Conservation (phyloP, 2,797 vertebrate genomes). For the Pyrocephalus nanus region DNA sequence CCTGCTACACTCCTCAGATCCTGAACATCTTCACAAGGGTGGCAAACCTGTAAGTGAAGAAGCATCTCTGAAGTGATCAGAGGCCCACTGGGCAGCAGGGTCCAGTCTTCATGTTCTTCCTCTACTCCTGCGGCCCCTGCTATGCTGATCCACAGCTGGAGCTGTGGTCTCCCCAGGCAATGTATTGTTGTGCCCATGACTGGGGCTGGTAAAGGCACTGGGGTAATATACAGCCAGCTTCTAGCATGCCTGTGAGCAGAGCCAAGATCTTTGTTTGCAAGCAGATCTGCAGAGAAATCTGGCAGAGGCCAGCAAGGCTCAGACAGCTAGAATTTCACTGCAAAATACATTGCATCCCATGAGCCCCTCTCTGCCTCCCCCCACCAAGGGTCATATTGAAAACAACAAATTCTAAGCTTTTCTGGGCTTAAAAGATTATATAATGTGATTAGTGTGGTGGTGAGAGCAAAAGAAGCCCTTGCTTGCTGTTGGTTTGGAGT, state of each 20-base stretch:
- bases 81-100: neutral
- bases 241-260: rapidly evolving
- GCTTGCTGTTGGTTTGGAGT: neutral
- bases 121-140: neutral
- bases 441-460: neutral
- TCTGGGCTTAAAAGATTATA: conserved; percentile 42
- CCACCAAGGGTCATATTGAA: neutral
- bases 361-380: neutral
- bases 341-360: neutral
- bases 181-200: neutral
- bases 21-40: neutral
- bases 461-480: neutral
- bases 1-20: neutral
- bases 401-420: conserved; percentile 32
- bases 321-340: neutral
- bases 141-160: neutral
- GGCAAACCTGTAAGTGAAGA: neutral
- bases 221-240: neutral
- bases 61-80: neutral
- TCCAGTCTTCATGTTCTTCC: neutral
- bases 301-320: neutral
- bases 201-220: neutral
- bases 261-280: neutral
- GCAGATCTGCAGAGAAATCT: neutral
- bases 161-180: neutral